Evolutionary conservation across 1,140 invertebrate genomes (phyloP).

Genomic region (Ostrea edulis): DNA sequence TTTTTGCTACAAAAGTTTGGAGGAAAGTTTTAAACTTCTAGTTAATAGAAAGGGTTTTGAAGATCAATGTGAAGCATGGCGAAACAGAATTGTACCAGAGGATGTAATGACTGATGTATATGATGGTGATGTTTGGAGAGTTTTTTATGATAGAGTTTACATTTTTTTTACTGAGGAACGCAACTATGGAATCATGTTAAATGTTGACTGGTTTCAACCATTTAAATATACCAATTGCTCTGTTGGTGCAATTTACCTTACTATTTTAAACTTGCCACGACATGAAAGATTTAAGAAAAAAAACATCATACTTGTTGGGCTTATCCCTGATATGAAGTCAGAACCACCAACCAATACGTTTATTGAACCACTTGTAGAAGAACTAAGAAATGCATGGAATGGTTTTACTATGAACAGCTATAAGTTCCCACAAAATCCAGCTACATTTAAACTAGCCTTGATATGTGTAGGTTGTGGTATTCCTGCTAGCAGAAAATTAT

Average conservation of each 20-base stretch:
- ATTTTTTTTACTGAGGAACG: constrained; percentile 29
- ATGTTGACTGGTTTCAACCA: constrained; percentile 34
- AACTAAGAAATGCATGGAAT: constrained; percentile 49
- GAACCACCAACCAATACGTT: constrained; percentile 53
- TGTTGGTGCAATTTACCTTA: constrained; percentile 18
- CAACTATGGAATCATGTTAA: constrained; percentile 27
- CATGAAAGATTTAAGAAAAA: constrained; percentile 43
- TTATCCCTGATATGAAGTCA: constrained; percentile 56
- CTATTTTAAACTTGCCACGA: constrained; percentile 25
- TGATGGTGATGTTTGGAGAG: constrained; percentile 25
- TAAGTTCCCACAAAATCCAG: background rate
- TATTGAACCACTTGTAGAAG: constrained; percentile 52
- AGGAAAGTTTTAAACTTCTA: constrained; percentile 13
- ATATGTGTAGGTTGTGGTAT: constrained; percentile 61
- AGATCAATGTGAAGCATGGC: constrained; percentile 10
- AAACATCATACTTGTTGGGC: constrained; percentile 45
- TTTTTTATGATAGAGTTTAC: background rate
- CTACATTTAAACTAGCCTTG: constrained; percentile 49
- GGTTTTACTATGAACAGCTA: constrained; percentile 29
- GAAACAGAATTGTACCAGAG: constrained; percentile 11
- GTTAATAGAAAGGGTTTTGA: constrained; percentile 22
- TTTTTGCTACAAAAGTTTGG: constrained; percentile 24
- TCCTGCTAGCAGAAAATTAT: constrained; percentile 56
- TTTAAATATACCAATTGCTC: constrained; percentile 20
- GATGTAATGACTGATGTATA: constrained; percentile 14